Conservation (phyloP, 1,140 invertebrate genomes). For the Batillaria attramentaria region DNA sequence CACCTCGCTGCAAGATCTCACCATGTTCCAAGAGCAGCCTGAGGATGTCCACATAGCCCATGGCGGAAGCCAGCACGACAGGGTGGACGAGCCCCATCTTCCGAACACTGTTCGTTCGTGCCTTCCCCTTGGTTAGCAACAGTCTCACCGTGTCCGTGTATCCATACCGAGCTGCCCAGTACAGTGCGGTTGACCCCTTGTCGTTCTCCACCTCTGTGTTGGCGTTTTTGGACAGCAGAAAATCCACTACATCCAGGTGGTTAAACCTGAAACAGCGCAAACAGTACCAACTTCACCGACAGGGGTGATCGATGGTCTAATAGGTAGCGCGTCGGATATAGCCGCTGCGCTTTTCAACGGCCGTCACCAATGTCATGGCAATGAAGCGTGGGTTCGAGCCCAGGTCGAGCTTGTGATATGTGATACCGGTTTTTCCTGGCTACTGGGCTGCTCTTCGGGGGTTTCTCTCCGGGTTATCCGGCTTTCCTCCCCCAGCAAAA, state of each 20-base stretch:
- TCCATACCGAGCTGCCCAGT: constrained; percentile 68
- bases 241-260: constrained; percentile 46
- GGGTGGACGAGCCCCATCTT: constrained; percentile 65
- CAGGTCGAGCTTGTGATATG: too few relatives aligned
- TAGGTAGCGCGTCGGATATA: too few relatives aligned
- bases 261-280: constrained; percentile 57
- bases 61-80: constrained; percentile 61
- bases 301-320: too few relatives aligned
- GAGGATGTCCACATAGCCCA: constrained; percentile 57
- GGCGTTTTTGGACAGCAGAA: constrained; percentile 50
- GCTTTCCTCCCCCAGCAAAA: too few relatives aligned
- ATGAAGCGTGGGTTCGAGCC: too few relatives aligned
- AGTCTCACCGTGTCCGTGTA: constrained; percentile 54
- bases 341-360: too few relatives aligned
- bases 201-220: constrained; percentile 63
- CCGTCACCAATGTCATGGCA: too few relatives aligned
- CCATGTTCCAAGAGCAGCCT: constrained; percentile 54
- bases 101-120: constrained; percentile 55
- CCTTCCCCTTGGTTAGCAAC: constrained; percentile 52
- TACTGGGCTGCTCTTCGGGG: too few relatives aligned
- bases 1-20: neutral
- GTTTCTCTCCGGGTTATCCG: too few relatives aligned
- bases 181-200: constrained; percentile 67
- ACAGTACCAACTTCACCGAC: too few relatives aligned
- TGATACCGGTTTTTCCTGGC: too few relatives aligned